These are phyloP conservation scores for Drosophila formosana DNA, from an alignment of 2,888 invertebrate species.

Conservation along the genomic window DNA sequence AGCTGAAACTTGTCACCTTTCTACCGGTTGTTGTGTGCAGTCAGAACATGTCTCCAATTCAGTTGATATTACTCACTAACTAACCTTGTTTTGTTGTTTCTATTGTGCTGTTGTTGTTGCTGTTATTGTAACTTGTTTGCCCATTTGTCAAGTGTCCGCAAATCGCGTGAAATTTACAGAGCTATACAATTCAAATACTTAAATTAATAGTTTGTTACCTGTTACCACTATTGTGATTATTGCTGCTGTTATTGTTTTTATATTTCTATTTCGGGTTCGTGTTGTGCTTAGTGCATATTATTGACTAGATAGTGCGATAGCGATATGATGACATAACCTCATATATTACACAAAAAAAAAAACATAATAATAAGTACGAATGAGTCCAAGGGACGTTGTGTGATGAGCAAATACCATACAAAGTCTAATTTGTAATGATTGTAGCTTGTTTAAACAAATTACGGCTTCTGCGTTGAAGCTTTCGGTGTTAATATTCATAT, in stretches of 20 bases:
- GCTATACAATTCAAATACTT: constrained; percentile 66
- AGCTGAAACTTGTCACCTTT: constrained; percentile 3
- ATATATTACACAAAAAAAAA: constrained; percentile 33
- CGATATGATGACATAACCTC: constrained; percentile 60
- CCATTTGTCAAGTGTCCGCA: constrained; percentile 52
- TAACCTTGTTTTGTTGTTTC: background rate
- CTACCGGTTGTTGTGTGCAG: constrained; percentile 12
- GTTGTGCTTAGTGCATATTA: constrained; percentile 34
- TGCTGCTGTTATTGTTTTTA: constrained; percentile 8
- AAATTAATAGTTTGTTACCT: constrained; percentile 50
- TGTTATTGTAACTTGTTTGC: constrained; percentile 31
- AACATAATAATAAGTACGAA: background rate
- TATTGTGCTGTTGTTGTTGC: constrained; percentile 12
- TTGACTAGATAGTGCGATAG: constrained; percentile 57
- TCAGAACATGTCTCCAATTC: constrained; percentile 15
- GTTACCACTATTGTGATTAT: constrained; percentile 32
- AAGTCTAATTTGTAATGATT: no score
- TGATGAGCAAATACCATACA: no score
- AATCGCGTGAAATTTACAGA: constrained; percentile 64
- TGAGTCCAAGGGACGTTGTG: no score
- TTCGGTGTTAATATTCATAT: no score
- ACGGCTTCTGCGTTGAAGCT: no score
- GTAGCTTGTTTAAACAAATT: no score
- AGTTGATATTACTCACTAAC: constrained; percentile 28
- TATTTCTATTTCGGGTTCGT: constrained; percentile 28